Evolutionary conservation across 2,113 vertebrate species (phyloP).

Genomic region (Percopsis transmontana): DNA sequence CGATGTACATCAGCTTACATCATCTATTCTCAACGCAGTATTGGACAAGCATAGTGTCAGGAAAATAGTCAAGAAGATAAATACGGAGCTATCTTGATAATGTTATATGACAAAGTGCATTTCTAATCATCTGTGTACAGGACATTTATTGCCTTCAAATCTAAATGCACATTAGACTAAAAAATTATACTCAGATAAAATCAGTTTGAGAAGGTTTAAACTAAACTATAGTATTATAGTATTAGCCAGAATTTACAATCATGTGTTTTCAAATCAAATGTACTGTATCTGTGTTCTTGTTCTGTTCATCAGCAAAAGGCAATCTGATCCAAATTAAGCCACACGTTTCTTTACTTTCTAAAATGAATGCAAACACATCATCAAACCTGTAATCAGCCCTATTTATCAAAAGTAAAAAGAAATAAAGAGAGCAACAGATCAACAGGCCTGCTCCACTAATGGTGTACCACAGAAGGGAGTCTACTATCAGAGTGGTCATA

Average conservation of each 20-base stretch:
- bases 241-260: too few species aligned
- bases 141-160: not conserved
- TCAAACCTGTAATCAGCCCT: not conserved
- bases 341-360: too few species aligned
- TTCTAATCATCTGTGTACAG: not conserved
- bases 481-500: too few species aligned
- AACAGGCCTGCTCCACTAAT: slow-evolving; percentile 12
- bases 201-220: not conserved
- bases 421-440: not conserved
- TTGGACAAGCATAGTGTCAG: too few species aligned
- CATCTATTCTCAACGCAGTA: too few species aligned
- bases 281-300: too few species aligned
- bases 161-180: not conserved
- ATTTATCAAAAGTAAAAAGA: not conserved
- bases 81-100: not conserved
- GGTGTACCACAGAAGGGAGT: too few species aligned
- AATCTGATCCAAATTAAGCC: too few species aligned
- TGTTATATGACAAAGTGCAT: not conserved
- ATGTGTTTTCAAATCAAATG: too few species aligned
- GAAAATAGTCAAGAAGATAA: not conserved
- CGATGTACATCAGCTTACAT: not conserved
- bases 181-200: slow-evolving; percentile 1
- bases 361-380: slow-evolving; percentile 7
- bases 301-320: too few species aligned
- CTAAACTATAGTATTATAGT: too few species aligned